Conservation (phyloP, 2,113 vertebrate species). For the Datnioides undecimradiatus region DNA sequence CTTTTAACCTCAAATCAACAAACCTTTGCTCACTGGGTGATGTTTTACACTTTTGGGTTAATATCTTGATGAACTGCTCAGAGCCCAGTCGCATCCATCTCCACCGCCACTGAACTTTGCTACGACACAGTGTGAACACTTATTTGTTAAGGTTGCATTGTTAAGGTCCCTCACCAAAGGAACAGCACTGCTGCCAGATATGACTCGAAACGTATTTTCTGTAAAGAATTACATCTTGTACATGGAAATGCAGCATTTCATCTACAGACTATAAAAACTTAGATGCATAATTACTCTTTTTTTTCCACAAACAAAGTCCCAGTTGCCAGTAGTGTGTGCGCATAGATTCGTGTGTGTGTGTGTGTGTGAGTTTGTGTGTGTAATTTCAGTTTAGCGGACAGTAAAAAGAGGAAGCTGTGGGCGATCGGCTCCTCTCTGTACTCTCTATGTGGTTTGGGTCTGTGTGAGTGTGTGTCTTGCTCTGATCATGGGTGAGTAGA, state of each 20-base stretch:
- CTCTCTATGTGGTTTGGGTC: conserved; percentile 73
- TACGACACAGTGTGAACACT: conserved; percentile 7
- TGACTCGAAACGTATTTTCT: conserved; percentile 27
- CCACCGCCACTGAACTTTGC: not conserved
- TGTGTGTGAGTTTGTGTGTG: conserved; percentile 41
- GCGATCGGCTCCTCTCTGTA: conserved; percentile 71
- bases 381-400: conserved; percentile 66
- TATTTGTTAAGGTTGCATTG: too few species aligned
- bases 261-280: conserved; percentile 35
- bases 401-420: conserved; percentile 78
- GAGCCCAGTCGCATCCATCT: not conserved
- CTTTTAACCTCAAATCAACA: not conserved
- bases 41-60: not conserved
- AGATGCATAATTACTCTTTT: conserved; percentile 33
- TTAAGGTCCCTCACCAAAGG: conserved; percentile 12
- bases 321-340: conserved; percentile 22
- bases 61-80: not conserved
- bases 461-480: conserved; percentile 70
- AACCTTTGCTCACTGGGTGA: not conserved
- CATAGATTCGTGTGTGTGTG: conserved; percentile 35
- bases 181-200: not conserved
- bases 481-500: conserved; percentile 76
- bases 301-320: conserved; percentile 15
- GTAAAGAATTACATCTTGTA: conserved; percentile 30
- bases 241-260: conserved; percentile 7